Conservation (phyloP, 2,797 vertebrate genomes). For the Steatocranus sp. region DNA sequence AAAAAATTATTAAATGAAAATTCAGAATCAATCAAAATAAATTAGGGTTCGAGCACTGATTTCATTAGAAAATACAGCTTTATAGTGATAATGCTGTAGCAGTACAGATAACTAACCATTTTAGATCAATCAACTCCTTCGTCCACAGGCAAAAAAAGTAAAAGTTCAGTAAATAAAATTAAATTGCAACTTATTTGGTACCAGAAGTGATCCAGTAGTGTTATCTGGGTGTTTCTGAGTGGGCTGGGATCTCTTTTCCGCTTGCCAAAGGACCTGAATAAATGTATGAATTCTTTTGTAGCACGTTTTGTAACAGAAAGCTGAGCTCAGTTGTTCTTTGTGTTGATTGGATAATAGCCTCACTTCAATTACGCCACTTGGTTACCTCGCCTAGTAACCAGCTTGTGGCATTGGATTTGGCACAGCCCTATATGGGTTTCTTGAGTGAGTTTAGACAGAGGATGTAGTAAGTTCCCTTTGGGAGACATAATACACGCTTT, state of each 20-base stretch:
- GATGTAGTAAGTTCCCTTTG: background rate
- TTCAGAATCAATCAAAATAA: background rate
- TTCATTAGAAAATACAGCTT: background rate
- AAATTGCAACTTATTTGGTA: background rate
- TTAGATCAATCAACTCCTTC: background rate
- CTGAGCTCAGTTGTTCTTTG: background rate
- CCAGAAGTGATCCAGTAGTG: background rate
- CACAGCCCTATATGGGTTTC: background rate
- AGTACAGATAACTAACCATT: background rate
- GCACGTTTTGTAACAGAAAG: background rate
- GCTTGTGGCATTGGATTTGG: background rate
- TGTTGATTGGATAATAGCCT: background rate
- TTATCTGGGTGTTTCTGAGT: background rate
- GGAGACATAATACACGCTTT: background rate
- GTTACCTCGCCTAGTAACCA: background rate
- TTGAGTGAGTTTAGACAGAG: background rate
- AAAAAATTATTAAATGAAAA: background rate
- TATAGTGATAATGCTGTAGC: background rate
- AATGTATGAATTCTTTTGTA: background rate
- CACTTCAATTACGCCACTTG: background rate
- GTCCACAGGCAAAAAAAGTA: background rate
- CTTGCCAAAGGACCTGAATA: background rate
- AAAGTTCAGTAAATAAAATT: background rate
- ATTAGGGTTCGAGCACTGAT: background rate
- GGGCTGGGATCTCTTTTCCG: background rate